Evolutionary conservation across 2,113 vertebrate genomes (phyloP), one percentile per base, ranked within the genome.

Genomic region (Epinephelus lanceolatus): DNA sequence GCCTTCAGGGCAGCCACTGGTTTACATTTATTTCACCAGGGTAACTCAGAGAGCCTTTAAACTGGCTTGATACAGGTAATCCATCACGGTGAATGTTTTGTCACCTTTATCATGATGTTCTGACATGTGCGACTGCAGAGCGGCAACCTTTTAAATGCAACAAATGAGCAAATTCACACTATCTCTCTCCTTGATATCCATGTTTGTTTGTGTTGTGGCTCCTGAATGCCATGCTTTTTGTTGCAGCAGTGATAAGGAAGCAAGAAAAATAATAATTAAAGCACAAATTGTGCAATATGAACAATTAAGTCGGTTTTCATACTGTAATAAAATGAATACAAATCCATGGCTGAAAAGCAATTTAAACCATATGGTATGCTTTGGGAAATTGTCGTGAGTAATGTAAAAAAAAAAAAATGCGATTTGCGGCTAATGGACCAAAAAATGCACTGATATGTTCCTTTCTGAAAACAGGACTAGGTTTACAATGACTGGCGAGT

Each of bases 41-140:
- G 33, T 74, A 80, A 69, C 4, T 63, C 45, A 23, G n/a, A 53
- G 45, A 61, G n/a, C 61, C n/a, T 77, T 47, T 47, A 19, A 62
- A 56, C 27, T 21, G 19, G 8, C 33, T 40, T 40, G 55, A 78
- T 42, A 76, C 8, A 37, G 52, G 27, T 60, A 21, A 78, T 68
- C 45, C 52, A 55, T 80, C 65, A 85, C 27, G 45, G 33, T 5
- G 40, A 81, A 68, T 45, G 52, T 76, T 82, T 74, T 59, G 53
- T 65, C 42, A 53, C 12, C 47, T 70, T 84, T 21, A 66, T 82
- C 66, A 69, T 63, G 40, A 76, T 3, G 21, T 51, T 55, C 33
- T 40, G 53, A 82, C 75, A 61, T 71, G 23, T 30, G 11, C 5
- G 4, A 56, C 40, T 2, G n/a, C 23, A 57, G 30, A 65, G 69